These are phyloP conservation scores for Cryptotermes secundus DNA, from an alignment of 1,140 invertebrate species.

Conservation along the genomic window DNA sequence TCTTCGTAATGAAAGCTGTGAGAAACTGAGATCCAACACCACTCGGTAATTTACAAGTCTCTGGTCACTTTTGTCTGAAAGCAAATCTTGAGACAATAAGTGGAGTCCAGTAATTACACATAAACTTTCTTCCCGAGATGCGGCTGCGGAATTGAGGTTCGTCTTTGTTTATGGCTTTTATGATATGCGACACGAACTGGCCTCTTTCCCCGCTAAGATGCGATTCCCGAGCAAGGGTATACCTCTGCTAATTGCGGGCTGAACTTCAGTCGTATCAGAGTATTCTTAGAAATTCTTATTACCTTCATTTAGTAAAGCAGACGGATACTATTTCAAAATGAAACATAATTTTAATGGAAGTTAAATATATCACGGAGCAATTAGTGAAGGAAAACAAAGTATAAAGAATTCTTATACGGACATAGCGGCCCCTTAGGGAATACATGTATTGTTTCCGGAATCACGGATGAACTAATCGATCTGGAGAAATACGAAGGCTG, in stretches of 20 bases:
- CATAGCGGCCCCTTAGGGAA: neutral
- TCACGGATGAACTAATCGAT: neutral
- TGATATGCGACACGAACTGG: neutral
- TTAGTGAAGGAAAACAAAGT: neutral
- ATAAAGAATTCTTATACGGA: neutral
- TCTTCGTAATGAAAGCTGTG: too few species aligned
- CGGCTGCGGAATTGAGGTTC: too few species aligned
- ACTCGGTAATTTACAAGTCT: too few species aligned
- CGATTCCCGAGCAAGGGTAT: neutral
- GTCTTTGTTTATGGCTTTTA: neutral
- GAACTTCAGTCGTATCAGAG: neutral
- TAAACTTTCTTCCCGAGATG: too few species aligned
- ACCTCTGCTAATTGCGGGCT: neutral
- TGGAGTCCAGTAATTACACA: too few species aligned
- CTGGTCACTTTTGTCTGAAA: too few species aligned
- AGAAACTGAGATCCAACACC: too few species aligned
- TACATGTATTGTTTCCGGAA: neutral
- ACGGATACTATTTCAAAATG: neutral
- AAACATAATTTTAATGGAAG: neutral
- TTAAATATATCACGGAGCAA: neutral
- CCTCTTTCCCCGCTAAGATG: neutral
- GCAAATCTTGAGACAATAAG: too few species aligned
- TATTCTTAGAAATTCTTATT: neutral
- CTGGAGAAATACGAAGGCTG: neutral
- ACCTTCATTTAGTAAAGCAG: neutral